Percentiles rank a stretch among this genome's conserved stretches.
Evolutionary conservation across 2,113 vertebrate genomes (phyloP).

Genomic region (Lophura nycthemera): DNA sequence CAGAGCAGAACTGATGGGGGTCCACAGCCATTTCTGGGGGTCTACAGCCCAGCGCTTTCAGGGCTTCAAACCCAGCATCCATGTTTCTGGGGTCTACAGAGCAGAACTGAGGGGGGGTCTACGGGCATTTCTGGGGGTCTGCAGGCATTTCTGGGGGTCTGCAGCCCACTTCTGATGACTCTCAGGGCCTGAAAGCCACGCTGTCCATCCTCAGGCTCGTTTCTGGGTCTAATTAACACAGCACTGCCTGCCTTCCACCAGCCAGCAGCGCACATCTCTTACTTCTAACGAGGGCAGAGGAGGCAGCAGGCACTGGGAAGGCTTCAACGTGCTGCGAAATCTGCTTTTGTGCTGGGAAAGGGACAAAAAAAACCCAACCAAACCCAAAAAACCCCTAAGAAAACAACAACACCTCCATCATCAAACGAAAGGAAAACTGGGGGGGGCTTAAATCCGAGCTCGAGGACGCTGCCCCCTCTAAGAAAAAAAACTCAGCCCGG

Average conservation of each 20-base stretch:
- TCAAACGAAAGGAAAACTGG: not conserved
- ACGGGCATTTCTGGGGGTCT: too few species aligned
- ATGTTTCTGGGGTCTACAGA: too few species aligned
- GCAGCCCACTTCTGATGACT: not conserved
- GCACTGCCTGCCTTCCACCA: not conserved
- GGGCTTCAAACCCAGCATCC: too few species aligned
- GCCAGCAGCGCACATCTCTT: not conserved
- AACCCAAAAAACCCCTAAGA: too few species aligned
- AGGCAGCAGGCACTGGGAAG: not conserved
- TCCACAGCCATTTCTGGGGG: too few species aligned
- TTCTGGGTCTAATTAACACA: not conserved
- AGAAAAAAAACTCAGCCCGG: too few species aligned
- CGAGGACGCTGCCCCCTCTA: not conserved
- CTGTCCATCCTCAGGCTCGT: not conserved
- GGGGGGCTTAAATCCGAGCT: not conserved
- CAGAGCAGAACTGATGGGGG: too few species aligned
- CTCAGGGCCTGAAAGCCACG: not conserved
- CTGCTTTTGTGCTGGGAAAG: not conserved
- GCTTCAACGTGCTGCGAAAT: accelerated
- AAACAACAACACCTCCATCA: too few species aligned
- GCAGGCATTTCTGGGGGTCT: too few species aligned
- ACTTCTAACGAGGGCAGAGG: not conserved
- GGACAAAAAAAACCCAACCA: not conserved
- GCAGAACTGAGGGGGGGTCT: too few species aligned
- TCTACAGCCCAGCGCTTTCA: too few species aligned